phyloP scores from a whole-genome alignment of 2,113 vertebrate genomes.

The Gallinago jamesoni region DNA sequence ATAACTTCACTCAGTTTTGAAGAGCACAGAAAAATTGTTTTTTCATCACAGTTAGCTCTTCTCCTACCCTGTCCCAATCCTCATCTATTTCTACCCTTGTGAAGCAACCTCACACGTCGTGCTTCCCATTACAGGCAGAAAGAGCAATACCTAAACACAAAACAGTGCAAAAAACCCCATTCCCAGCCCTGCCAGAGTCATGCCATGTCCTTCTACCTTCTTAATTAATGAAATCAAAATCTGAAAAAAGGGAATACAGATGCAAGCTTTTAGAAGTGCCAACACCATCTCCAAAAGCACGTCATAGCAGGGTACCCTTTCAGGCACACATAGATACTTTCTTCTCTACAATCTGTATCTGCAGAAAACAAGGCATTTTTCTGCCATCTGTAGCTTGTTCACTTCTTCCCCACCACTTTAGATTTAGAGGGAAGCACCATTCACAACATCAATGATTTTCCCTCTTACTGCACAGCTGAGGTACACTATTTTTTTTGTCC shows the following conservation, averaged over 20 bases:
- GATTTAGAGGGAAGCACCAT: neutral
- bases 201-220: neutral
- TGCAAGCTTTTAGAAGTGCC: neutral
- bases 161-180: neutral
- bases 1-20: neutral
- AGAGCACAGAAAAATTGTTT: neutral
- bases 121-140: neutral
- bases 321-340: neutral
- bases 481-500: no score
- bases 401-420: neutral
- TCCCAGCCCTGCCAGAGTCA: neutral
- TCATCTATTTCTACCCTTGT: neutral
- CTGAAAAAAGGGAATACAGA: neutral
- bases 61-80: neutral
- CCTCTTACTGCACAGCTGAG: neutral
- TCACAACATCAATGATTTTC: neutral
- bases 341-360: neutral
- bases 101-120: neutral
- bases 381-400: neutral
- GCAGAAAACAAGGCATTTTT: neutral
- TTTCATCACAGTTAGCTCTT: neutral
- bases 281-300: neutral
- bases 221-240: neutral
- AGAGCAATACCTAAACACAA: neutral
- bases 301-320: neutral